Conservation (phyloP, 2,888 invertebrate species). For the Malachius bipustulatus region DNA sequence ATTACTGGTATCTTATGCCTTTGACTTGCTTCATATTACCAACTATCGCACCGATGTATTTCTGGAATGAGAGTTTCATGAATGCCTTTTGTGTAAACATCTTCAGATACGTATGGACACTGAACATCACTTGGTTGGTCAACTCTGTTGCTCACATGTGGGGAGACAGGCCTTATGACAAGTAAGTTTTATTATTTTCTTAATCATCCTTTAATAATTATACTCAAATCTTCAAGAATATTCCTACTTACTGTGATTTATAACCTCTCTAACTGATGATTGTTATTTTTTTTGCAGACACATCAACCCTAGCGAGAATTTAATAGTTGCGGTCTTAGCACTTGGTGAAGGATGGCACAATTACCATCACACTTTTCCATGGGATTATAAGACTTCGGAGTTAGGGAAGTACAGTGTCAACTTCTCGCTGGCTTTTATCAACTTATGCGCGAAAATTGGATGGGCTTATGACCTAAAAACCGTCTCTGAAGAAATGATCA, state of each 20-base stretch:
- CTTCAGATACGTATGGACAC: conserved; percentile 65
- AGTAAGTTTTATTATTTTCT: too few species aligned
- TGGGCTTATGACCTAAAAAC: too few species aligned
- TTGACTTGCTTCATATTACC: conserved; percentile 67
- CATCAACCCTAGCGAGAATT: conserved; percentile 64
- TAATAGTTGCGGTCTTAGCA: conserved; percentile 52
- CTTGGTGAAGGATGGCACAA: conserved; percentile 69
- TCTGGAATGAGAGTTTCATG: conserved; percentile 61
- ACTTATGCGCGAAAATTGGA: too few species aligned
- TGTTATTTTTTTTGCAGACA: conserved; percentile 33
- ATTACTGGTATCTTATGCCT: conserved; percentile 65
- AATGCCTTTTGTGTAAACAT: conserved; percentile 59
- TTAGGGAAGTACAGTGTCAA: too few species aligned
- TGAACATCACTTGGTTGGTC: conserved; percentile 83
- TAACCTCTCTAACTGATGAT: too few species aligned
- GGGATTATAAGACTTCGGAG: conserved; percentile 77
- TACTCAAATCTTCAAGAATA: too few species aligned
- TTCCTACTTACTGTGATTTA: too few species aligned
- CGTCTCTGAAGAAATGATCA: conserved; percentile 57
- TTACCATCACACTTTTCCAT: conserved; percentile 73
- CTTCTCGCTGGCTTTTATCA: too few species aligned
- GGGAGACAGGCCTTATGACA: conserved; percentile 63
- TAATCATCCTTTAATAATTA: too few species aligned
- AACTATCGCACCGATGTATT: conserved; percentile 59
- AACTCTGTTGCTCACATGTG: conserved; percentile 82